phyloP scores from a whole-genome alignment of 2,888 invertebrate species.

The Blastobasis lacticolella region DNA sequence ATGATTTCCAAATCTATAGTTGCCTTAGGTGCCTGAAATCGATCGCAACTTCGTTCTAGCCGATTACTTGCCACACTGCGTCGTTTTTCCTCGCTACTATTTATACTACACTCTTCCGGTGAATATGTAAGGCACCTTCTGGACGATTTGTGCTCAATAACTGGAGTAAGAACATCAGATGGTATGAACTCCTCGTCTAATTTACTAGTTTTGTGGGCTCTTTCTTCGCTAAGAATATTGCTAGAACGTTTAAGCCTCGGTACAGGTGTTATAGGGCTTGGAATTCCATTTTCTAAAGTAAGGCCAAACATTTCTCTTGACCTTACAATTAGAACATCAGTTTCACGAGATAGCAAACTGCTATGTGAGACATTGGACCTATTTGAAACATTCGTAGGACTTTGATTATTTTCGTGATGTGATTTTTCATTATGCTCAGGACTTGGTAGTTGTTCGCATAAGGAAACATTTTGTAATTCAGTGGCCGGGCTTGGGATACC shows the following conservation, averaged over 20 bases:
- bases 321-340: constrained; percentile 14
- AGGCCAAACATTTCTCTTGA: constrained; percentile 59
- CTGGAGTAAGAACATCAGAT: constrained; percentile 52
- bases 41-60: constrained; percentile 49
- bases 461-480: constrained; percentile 47
- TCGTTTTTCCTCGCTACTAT: constrained; percentile 70
- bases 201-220: constrained; percentile 67
- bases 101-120: constrained; percentile 66
- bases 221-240: constrained; percentile 56
- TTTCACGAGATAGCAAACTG: constrained; percentile 48
- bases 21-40: constrained; percentile 60
- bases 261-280: constrained; percentile 67
- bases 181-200: constrained; percentile 60
- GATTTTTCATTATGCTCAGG: constrained; percentile 34
- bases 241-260: constrained; percentile 55
- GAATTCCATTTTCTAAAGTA: constrained; percentile 64
- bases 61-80: constrained; percentile 66
- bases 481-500: constrained; percentile 60
- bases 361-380: constrained; percentile 58
- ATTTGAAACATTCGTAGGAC: constrained; percentile 31
- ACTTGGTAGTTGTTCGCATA: constrained; percentile 40
- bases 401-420: constrained; percentile 21
- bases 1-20: constrained; percentile 78
- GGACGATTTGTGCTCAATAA: constrained; percentile 63
- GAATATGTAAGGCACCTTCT: constrained; percentile 76